Base-by-base conservation (phyloP, 1,140 invertebrate species). In the Ganaspis sp. region DNA sequence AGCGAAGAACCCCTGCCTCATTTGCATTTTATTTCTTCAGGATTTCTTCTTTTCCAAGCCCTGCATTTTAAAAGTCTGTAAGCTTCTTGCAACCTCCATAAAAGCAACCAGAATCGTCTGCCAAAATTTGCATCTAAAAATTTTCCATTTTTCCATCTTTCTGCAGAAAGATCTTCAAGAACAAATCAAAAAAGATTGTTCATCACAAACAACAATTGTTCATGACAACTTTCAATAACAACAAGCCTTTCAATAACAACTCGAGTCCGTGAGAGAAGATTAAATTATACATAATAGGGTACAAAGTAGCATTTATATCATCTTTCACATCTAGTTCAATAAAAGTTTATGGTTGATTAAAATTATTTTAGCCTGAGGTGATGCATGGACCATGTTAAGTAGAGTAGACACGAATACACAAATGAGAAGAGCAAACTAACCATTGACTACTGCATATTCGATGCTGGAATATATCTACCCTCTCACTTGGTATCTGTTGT, bases 331-430 rank as follows among this genome's bases (percentile, higher is more conserved):
- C 45, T 49, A 17, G 45, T 49, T 49, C 53, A 58, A 58, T 23
- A 58, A 34, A 64, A 64, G 9, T 64, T 34, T 64, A 29, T 29
- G 5, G 58, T 29, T 34, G 58, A 64, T 29, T 64, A 64, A n/a
- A 29, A 64, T 26, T 26, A 64, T 64, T 64, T 29, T n/a, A 64
- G 58, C 23, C 15, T 4, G 4, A 34, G 23, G 58, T n/a, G 26
- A 15, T 29, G 12, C 58, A 34, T 64, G 58, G 26, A 64, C 58
- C 23, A 15, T 23, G 45, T 49, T 49, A 49, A 49, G 45, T 49
- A 49, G 45, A 64, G 58, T 29, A 64, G 58, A 64, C 58, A 64
- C 58, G 58, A 64, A 64, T 64, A 29, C 23, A n/a, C 58, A 29
- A 64, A 6, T 64, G 58, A 64, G 58, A 29, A 15, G 58, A 64